A percentile compares a stretch with the other conserved stretches of the same genome.
Conservation (phyloP, 2,797 vertebrate genomes). For the Myotis planiceps region DNA sequence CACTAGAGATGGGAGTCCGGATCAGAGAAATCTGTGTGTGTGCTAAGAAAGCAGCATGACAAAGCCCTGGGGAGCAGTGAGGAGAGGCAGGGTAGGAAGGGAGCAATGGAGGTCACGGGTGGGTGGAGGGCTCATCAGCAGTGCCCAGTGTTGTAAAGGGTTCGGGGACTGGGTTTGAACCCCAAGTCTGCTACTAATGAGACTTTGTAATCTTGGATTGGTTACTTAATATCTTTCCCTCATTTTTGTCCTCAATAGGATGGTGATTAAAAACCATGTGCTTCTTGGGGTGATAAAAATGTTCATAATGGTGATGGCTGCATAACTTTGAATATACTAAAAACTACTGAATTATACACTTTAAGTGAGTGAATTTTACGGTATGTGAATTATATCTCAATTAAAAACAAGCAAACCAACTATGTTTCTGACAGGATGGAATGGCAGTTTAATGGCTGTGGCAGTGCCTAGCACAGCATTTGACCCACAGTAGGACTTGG, state of each 20-base stretch:
- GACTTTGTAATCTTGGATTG: background rate
- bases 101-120: background rate
- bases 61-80: background rate
- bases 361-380: constrained; percentile 12
- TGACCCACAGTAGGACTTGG: background rate
- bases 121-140: background rate
- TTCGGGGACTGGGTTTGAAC: background rate
- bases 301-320: background rate
- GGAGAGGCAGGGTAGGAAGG: no score
- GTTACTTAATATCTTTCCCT: background rate
- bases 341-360: background rate
- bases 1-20: background rate
- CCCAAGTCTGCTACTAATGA: background rate
- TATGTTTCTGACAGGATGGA: background rate
- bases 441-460: background rate
- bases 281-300: background rate
- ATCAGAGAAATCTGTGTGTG: background rate
- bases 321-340: background rate
- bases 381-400: background rate
- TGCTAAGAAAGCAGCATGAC: background rate
- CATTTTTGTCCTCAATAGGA: background rate
- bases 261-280: background rate
- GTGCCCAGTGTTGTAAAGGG: background rate
- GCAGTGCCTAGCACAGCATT: background rate
- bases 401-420: background rate